Conservation (phyloP, 1,140 invertebrate genomes). For the Vanessa atalanta region DNA sequence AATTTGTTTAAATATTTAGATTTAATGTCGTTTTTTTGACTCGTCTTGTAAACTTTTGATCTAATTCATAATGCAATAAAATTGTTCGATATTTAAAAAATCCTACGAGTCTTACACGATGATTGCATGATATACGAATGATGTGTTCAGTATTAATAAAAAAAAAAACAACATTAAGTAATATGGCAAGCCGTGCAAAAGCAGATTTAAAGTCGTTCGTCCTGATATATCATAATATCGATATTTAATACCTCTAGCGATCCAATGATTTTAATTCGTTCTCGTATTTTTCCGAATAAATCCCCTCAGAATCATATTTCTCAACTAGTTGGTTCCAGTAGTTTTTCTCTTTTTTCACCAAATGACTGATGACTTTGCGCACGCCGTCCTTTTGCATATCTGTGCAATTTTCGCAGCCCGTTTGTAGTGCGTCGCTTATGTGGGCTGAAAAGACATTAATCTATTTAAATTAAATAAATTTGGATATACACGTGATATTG, state of each 20-base stretch:
- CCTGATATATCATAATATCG: neutral
- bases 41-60: too few relatives aligned
- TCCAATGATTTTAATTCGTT: conserved; percentile 50
- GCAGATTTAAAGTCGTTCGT: neutral
- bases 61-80: too few relatives aligned
- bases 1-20: too few relatives aligned
- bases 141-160: too few relatives aligned
- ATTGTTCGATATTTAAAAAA: too few relatives aligned
- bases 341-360: conserved; percentile 82
- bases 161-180: too few relatives aligned
- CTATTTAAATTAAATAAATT: too few relatives aligned
- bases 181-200: too few relatives aligned
- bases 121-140: too few relatives aligned
- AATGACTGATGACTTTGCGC: conserved; percentile 81
- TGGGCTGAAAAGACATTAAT: conserved; percentile 53
- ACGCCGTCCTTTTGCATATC: conserved; percentile 82
- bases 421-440: conserved; percentile 84
- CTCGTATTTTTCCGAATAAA: conserved; percentile 82
- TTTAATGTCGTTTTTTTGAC: too few relatives aligned
- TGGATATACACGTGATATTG: too few relatives aligned
- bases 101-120: too few relatives aligned
- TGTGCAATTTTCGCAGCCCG: conserved; percentile 84
- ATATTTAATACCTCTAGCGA: neutral
- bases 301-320: conserved; percentile 84
- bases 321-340: conserved; percentile 82